phyloP scores from a whole-genome alignment of 1,140 invertebrate genomes.

The Hestina assimilis region DNA sequence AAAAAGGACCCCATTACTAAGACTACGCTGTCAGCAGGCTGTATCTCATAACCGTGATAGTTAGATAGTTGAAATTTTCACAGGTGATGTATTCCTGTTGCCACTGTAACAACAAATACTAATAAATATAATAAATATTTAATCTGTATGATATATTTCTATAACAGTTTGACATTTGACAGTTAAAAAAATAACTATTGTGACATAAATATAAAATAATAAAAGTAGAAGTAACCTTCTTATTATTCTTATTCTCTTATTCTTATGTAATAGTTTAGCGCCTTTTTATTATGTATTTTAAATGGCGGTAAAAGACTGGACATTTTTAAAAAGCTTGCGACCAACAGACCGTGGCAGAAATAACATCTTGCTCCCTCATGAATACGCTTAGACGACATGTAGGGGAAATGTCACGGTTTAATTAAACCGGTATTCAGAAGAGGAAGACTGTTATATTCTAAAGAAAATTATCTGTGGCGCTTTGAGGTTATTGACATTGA shows the following conservation, averaged over 20 bases:
- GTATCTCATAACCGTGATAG: too few relatives aligned
- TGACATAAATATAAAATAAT: too few relatives aligned
- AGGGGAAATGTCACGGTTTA: constrained; percentile 17
- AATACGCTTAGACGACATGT: constrained; percentile 15
- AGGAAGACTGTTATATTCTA: neutral
- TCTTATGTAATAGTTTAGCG: neutral
- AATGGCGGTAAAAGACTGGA: constrained; percentile 3
- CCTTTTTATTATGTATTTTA: constrained; percentile 1
- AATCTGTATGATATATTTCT: too few relatives aligned
- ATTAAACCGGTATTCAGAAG: constrained; percentile 1
- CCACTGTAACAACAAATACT: too few relatives aligned
- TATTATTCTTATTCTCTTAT: neutral
- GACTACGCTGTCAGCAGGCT: too few relatives aligned
- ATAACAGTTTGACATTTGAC: too few relatives aligned
- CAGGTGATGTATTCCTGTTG: too few relatives aligned
- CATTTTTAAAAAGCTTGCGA: neutral
- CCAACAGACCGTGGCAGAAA: constrained; percentile 17
- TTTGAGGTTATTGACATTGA: neutral
- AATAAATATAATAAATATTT: too few relatives aligned
- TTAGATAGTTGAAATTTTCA: too few relatives aligned
- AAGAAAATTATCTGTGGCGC: neutral
- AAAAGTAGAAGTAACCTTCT: too few relatives aligned
- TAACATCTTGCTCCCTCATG: constrained; percentile 8
- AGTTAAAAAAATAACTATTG: too few relatives aligned
- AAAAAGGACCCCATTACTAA: too few relatives aligned